Evolutionary conservation across 2,797 vertebrate species (phyloP).

Genomic region (Bovichtus diacanthus): DNA sequence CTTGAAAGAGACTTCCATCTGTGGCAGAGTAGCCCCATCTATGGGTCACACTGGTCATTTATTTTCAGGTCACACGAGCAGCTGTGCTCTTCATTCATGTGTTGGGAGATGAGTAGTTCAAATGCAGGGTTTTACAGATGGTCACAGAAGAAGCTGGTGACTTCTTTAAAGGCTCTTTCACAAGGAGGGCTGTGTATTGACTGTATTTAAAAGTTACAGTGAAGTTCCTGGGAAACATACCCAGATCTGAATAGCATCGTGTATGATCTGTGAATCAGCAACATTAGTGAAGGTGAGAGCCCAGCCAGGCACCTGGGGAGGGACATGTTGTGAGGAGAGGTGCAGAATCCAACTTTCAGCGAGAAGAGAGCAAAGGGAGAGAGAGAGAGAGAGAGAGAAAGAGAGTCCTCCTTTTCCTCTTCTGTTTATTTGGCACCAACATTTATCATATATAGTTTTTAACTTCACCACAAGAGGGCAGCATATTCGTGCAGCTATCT

Average conservation of each 20-base stretch:
- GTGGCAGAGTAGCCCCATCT: constrained; percentile 52
- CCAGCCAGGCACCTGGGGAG: constrained; percentile 4
- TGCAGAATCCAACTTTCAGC: background rate
- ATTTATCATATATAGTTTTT: background rate
- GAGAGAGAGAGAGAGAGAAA: background rate
- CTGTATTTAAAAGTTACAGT: background rate
- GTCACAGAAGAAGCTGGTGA: background rate
- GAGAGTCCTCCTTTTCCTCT: background rate
- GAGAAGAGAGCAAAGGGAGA: background rate
- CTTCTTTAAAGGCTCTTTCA: background rate
- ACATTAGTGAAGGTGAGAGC: constrained; percentile 31
- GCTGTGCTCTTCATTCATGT: background rate
- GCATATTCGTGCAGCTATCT: constrained; percentile 3
- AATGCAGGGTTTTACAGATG: background rate
- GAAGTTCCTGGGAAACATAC: constrained; percentile 59
- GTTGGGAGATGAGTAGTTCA: background rate
- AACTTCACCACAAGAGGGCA: constrained; percentile 52
- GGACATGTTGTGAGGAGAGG: constrained; percentile 11
- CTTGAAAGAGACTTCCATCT: background rate
- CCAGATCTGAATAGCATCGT: background rate
- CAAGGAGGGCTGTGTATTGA: background rate
- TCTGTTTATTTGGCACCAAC: background rate
- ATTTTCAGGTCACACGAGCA: background rate
- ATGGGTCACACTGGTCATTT: background rate
- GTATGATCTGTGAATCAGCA: constrained; percentile 27